Conservation (phyloP, 2,113 vertebrate species). For the human (Homo sapiens) region GRCh38 chr21:38901501-38902000, state of each 20-base stretch:
- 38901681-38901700: neutral
- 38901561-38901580: neutral
- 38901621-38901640: neutral
- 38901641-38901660: neutral
- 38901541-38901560: neutral
- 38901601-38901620: neutral
- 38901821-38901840: neutral
- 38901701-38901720: neutral
- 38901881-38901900: neutral
- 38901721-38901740: neutral
- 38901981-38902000: neutral
- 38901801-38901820: neutral
- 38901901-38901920: neutral
- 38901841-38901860: neutral
- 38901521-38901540: neutral
- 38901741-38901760: neutral
- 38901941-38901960: neutral
- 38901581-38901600: neutral
- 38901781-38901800: neutral
- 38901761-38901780: neutral
- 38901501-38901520: neutral
- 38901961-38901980: neutral
- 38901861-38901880: neutral
- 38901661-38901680: neutral
- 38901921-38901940: neutral